Evolutionary conservation across 2,797 vertebrate genomes (phyloP), one percentile per base, ranked within the genome.

Genomic region (Parauchenoglanis punctatus): DNA sequence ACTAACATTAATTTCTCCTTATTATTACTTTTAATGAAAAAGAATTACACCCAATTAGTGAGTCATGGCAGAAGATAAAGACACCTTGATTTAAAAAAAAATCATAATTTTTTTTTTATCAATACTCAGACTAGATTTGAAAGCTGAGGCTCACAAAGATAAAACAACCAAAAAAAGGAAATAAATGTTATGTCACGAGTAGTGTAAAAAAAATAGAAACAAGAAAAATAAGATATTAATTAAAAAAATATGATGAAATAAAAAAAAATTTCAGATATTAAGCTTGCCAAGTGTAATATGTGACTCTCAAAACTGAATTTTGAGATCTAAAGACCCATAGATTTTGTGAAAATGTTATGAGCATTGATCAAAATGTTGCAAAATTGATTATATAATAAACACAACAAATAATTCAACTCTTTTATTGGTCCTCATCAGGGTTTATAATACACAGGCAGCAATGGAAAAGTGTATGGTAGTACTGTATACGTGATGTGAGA

Each of bases 401-500:
- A 61, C 12, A 2, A 82, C n/a, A n/a, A 8, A 46, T 18, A 81
- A 46, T 81, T 63, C 11, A 58, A 58, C 8, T 80, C 10, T 23
- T 59, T 28, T 81, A 52, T 85, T n/a, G 4, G 17, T n/a, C 49
- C 25, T 59, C 31, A 82, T 17, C 7, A 18, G 68, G n/a, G 17
- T 54, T 85, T 67, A 52, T 67, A 67, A 77, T 52, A 40, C 76
- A 80, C 13, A 61, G 18, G 25, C 61, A 49, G 73, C 28, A 59
- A 52, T 70, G 61, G 2, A 87, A 59, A 83, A 23, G 12, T 68
- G 15, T 84, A 65, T 73, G 46, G 83, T 20, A 65, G 59, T 15
- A 58, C 7, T 84, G 82, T 73, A 28, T 25, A 88, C 65, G n/a
- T 49, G 67, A 82, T 80, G 7, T 63, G 7, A 75, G 31, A 40